phyloP scores from a whole-genome alignment of 2,113 vertebrate genomes.

The Clinocottus analis region DNA sequence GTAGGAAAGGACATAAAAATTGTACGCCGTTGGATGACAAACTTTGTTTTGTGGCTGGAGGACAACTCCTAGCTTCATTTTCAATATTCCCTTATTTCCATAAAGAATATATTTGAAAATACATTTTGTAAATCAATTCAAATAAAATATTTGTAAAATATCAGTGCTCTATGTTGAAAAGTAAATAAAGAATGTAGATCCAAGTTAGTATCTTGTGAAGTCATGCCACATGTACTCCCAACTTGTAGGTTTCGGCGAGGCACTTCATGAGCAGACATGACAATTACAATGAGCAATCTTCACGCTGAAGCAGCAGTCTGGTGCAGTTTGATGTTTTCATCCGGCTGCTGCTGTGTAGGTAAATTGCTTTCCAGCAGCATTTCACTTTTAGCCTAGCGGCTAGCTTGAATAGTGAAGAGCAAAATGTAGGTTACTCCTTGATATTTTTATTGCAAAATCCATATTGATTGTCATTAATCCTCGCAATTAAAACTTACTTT shows the following conservation, averaged over 20 bases:
- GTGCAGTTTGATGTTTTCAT: constrained; percentile 25
- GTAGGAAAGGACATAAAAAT: constrained; percentile 28
- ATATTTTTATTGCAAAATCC: not conserved
- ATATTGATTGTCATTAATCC: not conserved
- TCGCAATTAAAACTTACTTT: not conserved
- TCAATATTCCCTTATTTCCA: not conserved
- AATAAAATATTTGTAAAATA: not conserved
- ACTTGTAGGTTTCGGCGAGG: constrained; percentile 17
- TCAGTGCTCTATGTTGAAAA: not conserved
- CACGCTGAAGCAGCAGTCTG: constrained; percentile 2
- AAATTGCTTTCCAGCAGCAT: constrained; percentile 26
- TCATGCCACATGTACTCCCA: constrained; percentile 2
- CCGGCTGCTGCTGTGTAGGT: constrained; percentile 11
- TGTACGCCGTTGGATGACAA: constrained; percentile 13
- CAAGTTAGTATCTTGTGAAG: constrained; percentile 21
- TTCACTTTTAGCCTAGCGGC: constrained; percentile 18
- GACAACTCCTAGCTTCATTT: not conserved
- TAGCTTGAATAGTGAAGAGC: constrained; percentile 16
- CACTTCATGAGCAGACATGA: constrained; percentile 13
- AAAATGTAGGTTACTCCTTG: constrained; percentile 1
- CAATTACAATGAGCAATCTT: constrained; percentile 23
- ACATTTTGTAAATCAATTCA: constrained; percentile 15
- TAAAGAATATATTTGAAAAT: constrained; percentile 22
- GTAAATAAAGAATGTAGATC: constrained; percentile 13
- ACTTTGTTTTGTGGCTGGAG: not conserved